Base-by-base conservation (phyloP, 1,140 invertebrate species). In the Drosophila lacteicornis region DNA sequence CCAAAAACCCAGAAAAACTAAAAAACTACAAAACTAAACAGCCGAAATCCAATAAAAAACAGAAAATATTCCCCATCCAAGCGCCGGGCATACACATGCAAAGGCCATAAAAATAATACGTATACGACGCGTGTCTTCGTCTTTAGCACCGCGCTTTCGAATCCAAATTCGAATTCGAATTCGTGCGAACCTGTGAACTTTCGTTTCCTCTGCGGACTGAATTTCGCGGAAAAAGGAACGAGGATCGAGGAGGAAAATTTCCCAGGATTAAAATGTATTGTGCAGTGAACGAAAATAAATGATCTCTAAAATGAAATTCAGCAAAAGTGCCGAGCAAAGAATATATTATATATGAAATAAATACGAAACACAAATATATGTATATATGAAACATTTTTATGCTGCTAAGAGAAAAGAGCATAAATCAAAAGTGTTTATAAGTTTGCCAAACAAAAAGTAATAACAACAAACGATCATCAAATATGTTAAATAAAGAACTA, bases 141-240 rank as follows among this genome's bases (percentile, higher is more conserved):
- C 68, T 73, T 63, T 76, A 61, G 66, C 67, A 58, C 58, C 63
- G 49, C 74, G 47, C 81, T 84, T 78, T 70, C 56, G 65, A 56
- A 56, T n/a, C 36, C 53, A n/a, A 56, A 40, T 55, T 55, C 36
- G 51, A 38, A 55, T 40, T 38, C 19, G 53, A 59, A 86, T 82
- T 85, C 80, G 84, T 84, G 80, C 85, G 84, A 87, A 88, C 84
- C 71, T 84, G 69, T 90, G 84, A 88, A 88, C 84, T 88, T 88
- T 88, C 83, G 83, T 80, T 82, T 70, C 69, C 79, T 42, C 38
- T 33, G 42, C 17, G n/a, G 43, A 25, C 6, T 2, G 19, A 49
- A 15, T 25, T 49, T 49, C 51, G 51, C 33, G 17, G 33, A 22
- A 60, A 60, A 68, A 68, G 65, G 36, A 68, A 40, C 13, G 47